phyloP scores from a whole-genome alignment of 30 jellyfish, hydroid and myxozoan species.

The Pseudorhiza aurosa region DNA sequence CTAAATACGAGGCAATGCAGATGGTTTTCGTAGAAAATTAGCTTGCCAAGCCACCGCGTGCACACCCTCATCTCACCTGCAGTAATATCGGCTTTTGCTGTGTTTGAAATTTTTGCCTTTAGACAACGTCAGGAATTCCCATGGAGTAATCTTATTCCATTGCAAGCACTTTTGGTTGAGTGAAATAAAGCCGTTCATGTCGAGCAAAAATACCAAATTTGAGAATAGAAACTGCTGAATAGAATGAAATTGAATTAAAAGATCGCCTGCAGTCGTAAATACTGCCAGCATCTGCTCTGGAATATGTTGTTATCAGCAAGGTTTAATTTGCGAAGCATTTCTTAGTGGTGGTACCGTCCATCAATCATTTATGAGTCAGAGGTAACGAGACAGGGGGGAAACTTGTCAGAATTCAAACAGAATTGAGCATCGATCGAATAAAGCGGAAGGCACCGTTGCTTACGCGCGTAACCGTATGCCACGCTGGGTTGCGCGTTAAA shows the following conservation, averaged over 20 bases:
- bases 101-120: not conserved
- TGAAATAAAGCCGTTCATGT: not conserved
- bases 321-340: constrained; percentile 50
- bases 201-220: not conserved
- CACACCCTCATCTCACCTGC: not conserved
- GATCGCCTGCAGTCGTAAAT: constrained; percentile 16
- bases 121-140: not conserved
- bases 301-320: constrained; percentile 11
- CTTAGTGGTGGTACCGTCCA: constrained; percentile 31
- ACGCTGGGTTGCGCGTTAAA: no score
- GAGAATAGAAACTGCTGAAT: not conserved
- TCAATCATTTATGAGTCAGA: constrained; percentile 1
- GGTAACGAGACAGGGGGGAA: not conserved
- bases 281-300: constrained; percentile 39
- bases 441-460: no score
- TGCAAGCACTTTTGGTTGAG: not conserved
- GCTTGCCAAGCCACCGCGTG: not conserved
- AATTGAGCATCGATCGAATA: no score
- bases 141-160: not conserved
- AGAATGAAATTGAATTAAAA: constrained; percentile 16
- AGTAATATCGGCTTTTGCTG: not conserved
- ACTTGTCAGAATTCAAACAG: no score
- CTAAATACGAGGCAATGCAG: not conserved
- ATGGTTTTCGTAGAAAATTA: not conserved
- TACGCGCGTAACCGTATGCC: no score